Percentiles rank a stretch among this genome's conserved stretches.
phyloP scores from a whole-genome alignment of 1,140 invertebrate genomes.

The Littorina saxatilis region DNA sequence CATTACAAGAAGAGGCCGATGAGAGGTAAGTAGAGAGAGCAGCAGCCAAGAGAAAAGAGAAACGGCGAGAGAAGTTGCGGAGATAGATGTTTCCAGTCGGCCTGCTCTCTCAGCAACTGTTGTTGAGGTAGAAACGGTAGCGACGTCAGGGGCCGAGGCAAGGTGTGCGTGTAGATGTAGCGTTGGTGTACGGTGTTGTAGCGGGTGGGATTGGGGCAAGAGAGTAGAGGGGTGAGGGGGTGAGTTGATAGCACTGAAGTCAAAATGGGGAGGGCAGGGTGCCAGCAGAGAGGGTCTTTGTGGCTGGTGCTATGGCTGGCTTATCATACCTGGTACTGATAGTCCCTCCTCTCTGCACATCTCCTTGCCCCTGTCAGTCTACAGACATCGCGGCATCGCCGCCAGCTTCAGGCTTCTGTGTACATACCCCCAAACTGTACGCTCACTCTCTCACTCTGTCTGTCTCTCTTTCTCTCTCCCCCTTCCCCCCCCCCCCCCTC shows the following conservation, averaged over 20 bases:
- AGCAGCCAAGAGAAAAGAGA: not conserved
- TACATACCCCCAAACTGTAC: not conserved
- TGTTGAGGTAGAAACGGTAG: not conserved
- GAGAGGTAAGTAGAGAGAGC: not conserved
- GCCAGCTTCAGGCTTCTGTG: not conserved
- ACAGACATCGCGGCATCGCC: constrained; percentile 25
- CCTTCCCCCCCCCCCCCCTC: not conserved
- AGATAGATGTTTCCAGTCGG: not conserved
- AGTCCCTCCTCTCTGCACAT: not conserved
- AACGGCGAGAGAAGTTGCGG: too few relatives aligned
- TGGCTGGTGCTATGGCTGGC: constrained; percentile 26
- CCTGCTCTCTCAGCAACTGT: not conserved
- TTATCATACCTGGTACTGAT: constrained; percentile 20
- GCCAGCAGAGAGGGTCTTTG: not conserved
- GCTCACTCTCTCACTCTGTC: not conserved
- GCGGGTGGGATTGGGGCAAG: not conserved
- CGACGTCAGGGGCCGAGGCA: not conserved
- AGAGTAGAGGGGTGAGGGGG: not conserved
- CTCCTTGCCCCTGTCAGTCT: not conserved
- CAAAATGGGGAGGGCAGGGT: too few relatives aligned
- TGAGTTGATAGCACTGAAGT: not conserved
- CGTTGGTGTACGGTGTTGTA: not conserved
- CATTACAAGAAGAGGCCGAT: not conserved
- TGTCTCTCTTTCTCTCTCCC: not conserved
- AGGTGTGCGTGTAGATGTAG: not conserved